phyloP scores from a whole-genome alignment of 2,113 vertebrate genomes.

The Myotis brandtii region DNA sequence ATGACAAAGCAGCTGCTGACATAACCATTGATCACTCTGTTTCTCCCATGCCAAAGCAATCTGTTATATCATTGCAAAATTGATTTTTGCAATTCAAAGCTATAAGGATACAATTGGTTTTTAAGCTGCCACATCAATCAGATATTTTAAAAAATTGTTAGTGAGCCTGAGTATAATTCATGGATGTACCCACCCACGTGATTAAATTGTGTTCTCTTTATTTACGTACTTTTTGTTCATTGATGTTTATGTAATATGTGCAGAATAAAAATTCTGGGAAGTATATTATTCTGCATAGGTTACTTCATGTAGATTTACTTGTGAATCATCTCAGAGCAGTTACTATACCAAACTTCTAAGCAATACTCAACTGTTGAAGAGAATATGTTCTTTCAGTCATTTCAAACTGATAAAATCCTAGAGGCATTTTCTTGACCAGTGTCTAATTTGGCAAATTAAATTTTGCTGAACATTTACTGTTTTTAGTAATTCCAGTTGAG shows the following conservation, averaged over 20 bases:
- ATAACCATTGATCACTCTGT: constrained; percentile 73
- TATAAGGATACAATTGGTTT: constrained; percentile 77
- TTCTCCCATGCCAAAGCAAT: constrained; percentile 73
- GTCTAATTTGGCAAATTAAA: constrained; percentile 48
- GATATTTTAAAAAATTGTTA: constrained; percentile 69
- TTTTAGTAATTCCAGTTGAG: constrained; percentile 18
- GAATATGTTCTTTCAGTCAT: constrained; percentile 23
- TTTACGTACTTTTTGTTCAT: not conserved
- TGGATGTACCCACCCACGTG: not conserved
- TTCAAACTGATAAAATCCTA: constrained; percentile 26
- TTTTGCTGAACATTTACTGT: constrained; percentile 31
- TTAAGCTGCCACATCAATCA: constrained; percentile 82
- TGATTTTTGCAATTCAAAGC: constrained; percentile 82
- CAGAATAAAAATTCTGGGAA: not conserved
- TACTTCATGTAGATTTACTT: constrained; percentile 25
- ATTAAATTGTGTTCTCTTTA: constrained; percentile 30
- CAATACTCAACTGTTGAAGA: not conserved
- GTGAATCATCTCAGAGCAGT: constrained; percentile 21
- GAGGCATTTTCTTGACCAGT: constrained; percentile 10
- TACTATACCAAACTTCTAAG: constrained; percentile 34
- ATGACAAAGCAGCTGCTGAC: constrained; percentile 67
- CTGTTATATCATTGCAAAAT: constrained; percentile 82
- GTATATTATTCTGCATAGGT: not conserved
- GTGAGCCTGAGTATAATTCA: constrained; percentile 23
- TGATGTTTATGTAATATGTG: not conserved